Evolutionary conservation across 2,113 vertebrate species (phyloP), one percentile per base, ranked within the genome.

Genomic region (Perccottus glenii): DNA sequence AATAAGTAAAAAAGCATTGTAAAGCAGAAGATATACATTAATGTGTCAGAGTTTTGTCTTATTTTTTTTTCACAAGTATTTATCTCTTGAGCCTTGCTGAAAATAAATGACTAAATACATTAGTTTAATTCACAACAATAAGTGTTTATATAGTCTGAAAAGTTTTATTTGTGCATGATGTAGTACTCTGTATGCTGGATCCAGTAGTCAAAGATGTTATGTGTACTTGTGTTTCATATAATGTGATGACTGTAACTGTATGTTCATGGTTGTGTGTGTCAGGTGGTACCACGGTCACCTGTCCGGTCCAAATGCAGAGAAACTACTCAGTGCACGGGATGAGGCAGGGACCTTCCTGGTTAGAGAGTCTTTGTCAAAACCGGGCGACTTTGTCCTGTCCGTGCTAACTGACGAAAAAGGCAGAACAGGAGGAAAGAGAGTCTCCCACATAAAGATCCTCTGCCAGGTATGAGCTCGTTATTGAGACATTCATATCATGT

Each of bases 271-370:
- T 42, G 40, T 46, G 5, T 56, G 12, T 53, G 43, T 40, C 82
- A 94, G 93, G 81, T 99, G 98, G 98, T 99, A 95, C 85, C 98
- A 99, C 4, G 97, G 98, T 5, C 96, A 99, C 83, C 91, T 99
- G 55, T 95, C 97, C 0, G 98, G 98, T 14, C 44, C 88, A 0
- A 94, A 93, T 11, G 96, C 98, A 0, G 98, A 99, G 90, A 94
- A 94, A 16, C 83, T 98, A 68, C 93, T 99, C 27, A 87, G 89
- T 70, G 84, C 82, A 60, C 94, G 94, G 66, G 91, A 94, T 0
- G 93, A 92, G 14, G 86, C 95, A 0, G 96, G 95, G 74, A 96
- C 94, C 0, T 99, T 97, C 80, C 91, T 99, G 65, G 96, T 99
- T 68, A 91, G 98, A 4, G 96, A 98, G 88, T 98, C 96, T 9